A percentile compares a stretch with the other conserved stretches of the same genome.
Evolutionary conservation across 2,797 vertebrate genomes (phyloP).

Genomic region (Acipenser oxyrinchus): DNA sequence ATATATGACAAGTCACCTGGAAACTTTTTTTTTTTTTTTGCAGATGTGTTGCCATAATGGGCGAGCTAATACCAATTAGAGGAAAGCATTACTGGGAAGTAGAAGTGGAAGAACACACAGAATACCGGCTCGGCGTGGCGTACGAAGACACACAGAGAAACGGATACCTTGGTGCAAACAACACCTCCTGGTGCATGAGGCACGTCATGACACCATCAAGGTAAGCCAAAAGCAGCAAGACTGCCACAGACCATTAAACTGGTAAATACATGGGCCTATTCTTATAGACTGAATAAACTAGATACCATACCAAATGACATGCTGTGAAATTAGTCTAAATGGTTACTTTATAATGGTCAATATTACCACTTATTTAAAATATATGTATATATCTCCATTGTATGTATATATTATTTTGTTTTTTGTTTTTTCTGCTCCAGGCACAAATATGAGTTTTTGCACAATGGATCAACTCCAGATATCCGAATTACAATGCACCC

Average conservation of each 20-base stretch:
- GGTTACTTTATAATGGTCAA: no score
- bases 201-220: slow-evolving; percentile 75
- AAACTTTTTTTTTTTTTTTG: slow-evolving; percentile 15
- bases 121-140: slow-evolving; percentile 78
- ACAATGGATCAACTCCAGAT: slow-evolving; percentile 74
- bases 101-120: slow-evolving; percentile 63
- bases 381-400: no score
- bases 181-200: slow-evolving; percentile 83
- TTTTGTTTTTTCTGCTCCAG: slow-evolving; percentile 43
- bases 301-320: no score
- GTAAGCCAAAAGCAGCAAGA: slow-evolving; percentile 45
- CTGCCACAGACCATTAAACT: not conserved
- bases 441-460: slow-evolving; percentile 84
- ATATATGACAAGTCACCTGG: not conserved
- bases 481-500: slow-evolving; percentile 78
- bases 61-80: slow-evolving; percentile 71
- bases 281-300: no score
- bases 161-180: slow-evolving; percentile 71
- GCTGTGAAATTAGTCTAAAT: no score
- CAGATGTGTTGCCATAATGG: slow-evolving; percentile 81
- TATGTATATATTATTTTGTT: no score
- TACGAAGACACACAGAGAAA: slow-evolving; percentile 73
- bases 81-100: slow-evolving; percentile 88
- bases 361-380: slow-evolving; percentile 12
- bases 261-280: no score